Evolutionary conservation across 2,797 vertebrate genomes (phyloP).

Genomic region (Dallia pectoralis): DNA sequence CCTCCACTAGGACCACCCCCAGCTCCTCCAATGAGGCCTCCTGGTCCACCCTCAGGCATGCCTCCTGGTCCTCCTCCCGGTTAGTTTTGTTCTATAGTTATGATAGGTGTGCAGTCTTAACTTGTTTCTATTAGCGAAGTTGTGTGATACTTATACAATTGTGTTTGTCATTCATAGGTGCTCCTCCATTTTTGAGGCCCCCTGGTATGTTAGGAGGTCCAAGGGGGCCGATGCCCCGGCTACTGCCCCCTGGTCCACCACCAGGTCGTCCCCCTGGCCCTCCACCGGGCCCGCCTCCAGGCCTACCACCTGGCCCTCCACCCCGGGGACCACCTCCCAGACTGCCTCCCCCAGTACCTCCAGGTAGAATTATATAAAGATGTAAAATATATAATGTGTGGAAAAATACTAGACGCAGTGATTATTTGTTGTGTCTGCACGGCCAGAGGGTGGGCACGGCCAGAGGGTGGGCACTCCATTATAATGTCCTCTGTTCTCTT

Average conservation of each 20-base stretch:
- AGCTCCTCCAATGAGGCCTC: conserved; percentile 91
- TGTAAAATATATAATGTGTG: not conserved
- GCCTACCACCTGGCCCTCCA: conserved; percentile 92
- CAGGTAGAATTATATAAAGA: conserved; percentile 73
- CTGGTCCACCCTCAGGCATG: conserved; percentile 91
- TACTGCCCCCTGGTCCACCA: conserved; percentile 92
- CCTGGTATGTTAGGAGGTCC: conserved; percentile 86
- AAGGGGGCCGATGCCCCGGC: conserved; percentile 88
- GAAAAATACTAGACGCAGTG: no score
- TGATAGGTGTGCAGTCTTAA: not conserved
- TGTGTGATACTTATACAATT: not conserved
- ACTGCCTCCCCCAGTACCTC: conserved; percentile 90
- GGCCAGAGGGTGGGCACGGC: no score
- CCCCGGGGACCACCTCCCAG: conserved; percentile 92
- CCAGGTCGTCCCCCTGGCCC: conserved; percentile 87
- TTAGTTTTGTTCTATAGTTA: conserved; percentile 44
- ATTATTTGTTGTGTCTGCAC: no score
- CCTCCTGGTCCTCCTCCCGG: conserved; percentile 97
- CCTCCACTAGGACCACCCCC: conserved; percentile 93
- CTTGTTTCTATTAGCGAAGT: not conserved
- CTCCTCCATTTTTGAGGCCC: conserved; percentile 93
- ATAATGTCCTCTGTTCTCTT: not conserved
- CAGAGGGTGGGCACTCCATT: no score
- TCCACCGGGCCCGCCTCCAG: conserved; percentile 94
- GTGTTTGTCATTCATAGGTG: conserved; percentile 72